Conservation (phyloP, 2,888 invertebrate genomes). For the Ophioninae sp. region DNA sequence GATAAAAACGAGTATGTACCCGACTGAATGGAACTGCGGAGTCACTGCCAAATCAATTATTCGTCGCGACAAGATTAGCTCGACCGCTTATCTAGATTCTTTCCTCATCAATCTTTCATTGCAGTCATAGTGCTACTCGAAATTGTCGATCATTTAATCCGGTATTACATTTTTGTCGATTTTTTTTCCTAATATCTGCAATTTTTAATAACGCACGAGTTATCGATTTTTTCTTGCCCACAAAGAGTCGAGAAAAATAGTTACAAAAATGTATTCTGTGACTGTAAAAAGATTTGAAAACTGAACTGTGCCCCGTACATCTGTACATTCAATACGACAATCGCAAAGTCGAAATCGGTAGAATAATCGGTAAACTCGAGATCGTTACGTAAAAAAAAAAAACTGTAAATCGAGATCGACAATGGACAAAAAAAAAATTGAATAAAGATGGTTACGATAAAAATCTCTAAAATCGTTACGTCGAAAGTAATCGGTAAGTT, state of each 20-base stretch:
- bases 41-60: constrained; percentile 57
- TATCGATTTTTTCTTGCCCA: neutral
- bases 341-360: neutral
- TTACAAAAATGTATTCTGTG: neutral
- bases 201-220: neutral
- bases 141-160: neutral
- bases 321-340: neutral
- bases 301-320: neutral
- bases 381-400: neutral
- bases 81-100: constrained; percentile 20
- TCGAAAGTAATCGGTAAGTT: neutral
- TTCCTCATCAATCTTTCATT: neutral
- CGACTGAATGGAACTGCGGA: constrained; percentile 28
- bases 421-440: neutral
- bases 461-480: neutral
- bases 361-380: neutral
- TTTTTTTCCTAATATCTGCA: neutral
- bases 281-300: neutral
- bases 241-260: neutral
- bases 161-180: neutral
- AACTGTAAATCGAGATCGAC: neutral
- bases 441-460: neutral
- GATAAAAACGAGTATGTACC: constrained; percentile 32
- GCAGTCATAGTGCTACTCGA: neutral
- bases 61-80: constrained; percentile 13